Evolutionary conservation across 2,797 vertebrate genomes (phyloP), one percentile per base, ranked within the genome.

Genomic region (Sphenodon punctatus): DNA sequence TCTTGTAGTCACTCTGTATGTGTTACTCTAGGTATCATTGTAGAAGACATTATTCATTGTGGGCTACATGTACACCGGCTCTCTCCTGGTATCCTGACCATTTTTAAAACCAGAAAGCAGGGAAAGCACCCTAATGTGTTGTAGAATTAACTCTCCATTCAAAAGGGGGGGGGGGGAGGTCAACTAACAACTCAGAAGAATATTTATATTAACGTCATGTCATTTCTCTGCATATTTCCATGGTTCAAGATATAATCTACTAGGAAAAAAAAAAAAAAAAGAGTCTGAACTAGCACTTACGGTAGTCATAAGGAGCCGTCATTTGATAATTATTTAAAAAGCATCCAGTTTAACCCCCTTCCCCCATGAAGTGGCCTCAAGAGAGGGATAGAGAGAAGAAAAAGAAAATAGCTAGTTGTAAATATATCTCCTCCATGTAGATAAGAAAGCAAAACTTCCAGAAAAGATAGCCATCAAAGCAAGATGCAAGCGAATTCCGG

Each of bases 321-420:
- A 75, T 75, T 83, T 71, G 85, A 71, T 63, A 59, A 82, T 78
- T 66, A 73, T 63, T 72, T 76, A 58, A 67, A 67, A 71, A 55
- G 45, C 67, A 14, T 88, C 79, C 17, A 56, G 77, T 88, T n/a
- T n/a, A n/a, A n/a, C n/a, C 82, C 84, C 92, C 81, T 88, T 86
- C 66, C 76, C 82, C 90, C 5, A 4, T 20, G 66, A 86, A 87
- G 81, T 46, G 66, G 82, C 80, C 60, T 84, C 74, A 76, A 85
- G 88, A 84, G 83, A 83, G 89, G 91, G 92, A 92, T 90, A 86
- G 74, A 69, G 88, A 86, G 75, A 74, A 93, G 86, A 84, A 92
- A 89, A 67, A 86, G 86, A 84, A 75, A 88, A 93, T 89, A 70
- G 48, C 89, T 85, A 84, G 84, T 5, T 25, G 82, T 87, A 76